Base-by-base conservation (phyloP, 2,888 invertebrate genomes). In the Sinhomidia bicolor region DNA sequence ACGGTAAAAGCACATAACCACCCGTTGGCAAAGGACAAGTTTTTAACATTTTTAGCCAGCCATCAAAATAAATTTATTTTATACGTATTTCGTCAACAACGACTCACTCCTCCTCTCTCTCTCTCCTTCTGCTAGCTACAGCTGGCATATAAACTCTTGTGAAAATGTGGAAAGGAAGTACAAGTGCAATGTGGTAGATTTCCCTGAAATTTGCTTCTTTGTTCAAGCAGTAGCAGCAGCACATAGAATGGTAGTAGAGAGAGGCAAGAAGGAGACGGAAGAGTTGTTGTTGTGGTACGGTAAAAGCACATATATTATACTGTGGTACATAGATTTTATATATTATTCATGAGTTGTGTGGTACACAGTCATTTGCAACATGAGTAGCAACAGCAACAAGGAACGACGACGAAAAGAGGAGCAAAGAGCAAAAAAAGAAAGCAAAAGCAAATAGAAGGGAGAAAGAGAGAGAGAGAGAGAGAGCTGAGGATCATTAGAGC, bases 341-440 rank as follows among this genome's bases (percentile, higher is more conserved):
- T 85, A 85, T 78, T 85, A 78, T 85, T 85, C 78, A 85, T 85
- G 85, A 76, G 62, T 74, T 74, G 57, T 84, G 85, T 85, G 74
- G 74, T 84, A 84, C 76, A 74, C 74, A 60, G 76, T 85, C 78
- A 85, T 85, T 85, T 85, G 62, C 85, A 85, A 85, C 62, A 51
- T 76, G 85, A 85, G 65, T 41, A 78, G 54, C 60, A 41, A 62
- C 62, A 76, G 7, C 4, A 36, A 36, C n/a, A n/a, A 44, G 29
- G 41, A 83, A 57, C 17, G 74, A 54, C 29, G 26, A 51, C 26
- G 47, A 47, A 54, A 80, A 80, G 60, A 80, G 41, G 71, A 68
- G 71, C 82, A 71, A 47, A 81, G 47, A 65, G 65, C 47, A 51
- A 81, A 62, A 47, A 32, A 41, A n/a, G 51, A 41, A 57, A 78